phyloP scores from a whole-genome alignment of 2,888 invertebrate species.

The Limnephilus marmoratus region DNA sequence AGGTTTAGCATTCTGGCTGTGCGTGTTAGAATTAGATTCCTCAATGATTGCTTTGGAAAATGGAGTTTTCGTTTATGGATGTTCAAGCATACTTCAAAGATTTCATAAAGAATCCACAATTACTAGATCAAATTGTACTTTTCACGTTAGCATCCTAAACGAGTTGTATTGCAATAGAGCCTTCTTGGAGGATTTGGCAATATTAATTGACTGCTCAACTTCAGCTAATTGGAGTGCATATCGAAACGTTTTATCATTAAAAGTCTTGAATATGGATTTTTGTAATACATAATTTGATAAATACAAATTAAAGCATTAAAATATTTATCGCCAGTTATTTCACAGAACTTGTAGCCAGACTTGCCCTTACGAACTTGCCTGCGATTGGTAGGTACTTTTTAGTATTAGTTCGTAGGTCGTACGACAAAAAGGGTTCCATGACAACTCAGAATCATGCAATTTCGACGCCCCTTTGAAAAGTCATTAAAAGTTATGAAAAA shows the following conservation, averaged over 20 bases:
- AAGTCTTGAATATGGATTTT: background rate
- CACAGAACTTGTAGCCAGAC: too few relatives aligned
- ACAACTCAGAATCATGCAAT: too few relatives aligned
- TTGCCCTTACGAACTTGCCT: too few relatives aligned
- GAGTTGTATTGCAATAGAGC: too few relatives aligned
- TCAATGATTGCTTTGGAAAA: background rate
- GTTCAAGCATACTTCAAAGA: background rate
- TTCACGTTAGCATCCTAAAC: background rate
- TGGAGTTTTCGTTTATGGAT: background rate
- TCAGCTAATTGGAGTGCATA: background rate
- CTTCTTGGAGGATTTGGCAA: background rate
- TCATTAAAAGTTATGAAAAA: too few relatives aligned
- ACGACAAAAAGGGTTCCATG: too few relatives aligned
- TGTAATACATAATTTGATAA: background rate
- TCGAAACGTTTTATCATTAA: background rate
- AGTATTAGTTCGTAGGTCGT: too few relatives aligned
- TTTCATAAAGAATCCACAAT: background rate
- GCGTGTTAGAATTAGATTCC: background rate
- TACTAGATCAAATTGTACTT: background rate
- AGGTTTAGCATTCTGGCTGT: background rate
- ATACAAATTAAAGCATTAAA: too few relatives aligned
- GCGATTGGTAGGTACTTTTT: too few relatives aligned
- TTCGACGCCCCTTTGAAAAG: too few relatives aligned
- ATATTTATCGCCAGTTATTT: too few relatives aligned
- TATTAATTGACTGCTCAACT: background rate